Percentiles rank a stretch among this genome's conserved stretches.
Evolutionary conservation across 2,797 vertebrate species (phyloP).

Genomic region (Phoxinus dragarum): DNA sequence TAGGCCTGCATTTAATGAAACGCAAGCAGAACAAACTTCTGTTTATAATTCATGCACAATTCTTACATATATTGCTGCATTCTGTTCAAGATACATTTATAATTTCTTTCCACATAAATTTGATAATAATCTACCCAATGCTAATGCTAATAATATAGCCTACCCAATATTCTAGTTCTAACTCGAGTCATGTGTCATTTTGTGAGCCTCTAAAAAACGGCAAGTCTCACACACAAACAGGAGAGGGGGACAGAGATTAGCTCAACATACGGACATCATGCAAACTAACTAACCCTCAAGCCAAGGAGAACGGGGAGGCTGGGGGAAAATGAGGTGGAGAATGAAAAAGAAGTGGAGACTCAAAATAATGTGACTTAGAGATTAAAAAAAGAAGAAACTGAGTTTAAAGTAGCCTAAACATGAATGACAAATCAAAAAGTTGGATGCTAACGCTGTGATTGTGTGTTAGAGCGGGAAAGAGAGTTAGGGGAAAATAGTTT

Average conservation of each 20-base stretch:
- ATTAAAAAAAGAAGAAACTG: background rate
- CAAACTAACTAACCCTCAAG: slow-evolving; percentile 21
- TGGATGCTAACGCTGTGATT: background rate
- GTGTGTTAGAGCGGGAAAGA: background rate
- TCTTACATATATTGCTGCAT: background rate
- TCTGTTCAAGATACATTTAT: background rate
- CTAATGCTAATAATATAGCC: too few relatives aligned
- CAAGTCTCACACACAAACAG: slow-evolving; percentile 57
- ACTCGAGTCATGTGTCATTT: slow-evolving; percentile 18
- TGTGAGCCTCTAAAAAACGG: slow-evolving; percentile 35
- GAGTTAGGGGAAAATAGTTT: too few relatives aligned
- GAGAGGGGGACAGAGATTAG: slow-evolving; percentile 55
- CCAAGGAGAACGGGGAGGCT: background rate
- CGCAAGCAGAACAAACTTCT: background rate
- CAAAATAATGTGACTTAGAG: background rate
- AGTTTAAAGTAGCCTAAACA: background rate
- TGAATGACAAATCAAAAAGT: background rate
- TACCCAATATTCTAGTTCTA: background rate
- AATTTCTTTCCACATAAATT: background rate
- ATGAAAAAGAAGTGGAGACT: background rate
- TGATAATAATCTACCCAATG: too few relatives aligned
- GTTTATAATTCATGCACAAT: background rate
- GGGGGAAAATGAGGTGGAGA: background rate
- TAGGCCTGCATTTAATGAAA: background rate
- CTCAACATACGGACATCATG: slow-evolving; percentile 9